phyloP scores from a whole-genome alignment of 2,113 vertebrate genomes.

The Sisor rabdophorus region DNA sequence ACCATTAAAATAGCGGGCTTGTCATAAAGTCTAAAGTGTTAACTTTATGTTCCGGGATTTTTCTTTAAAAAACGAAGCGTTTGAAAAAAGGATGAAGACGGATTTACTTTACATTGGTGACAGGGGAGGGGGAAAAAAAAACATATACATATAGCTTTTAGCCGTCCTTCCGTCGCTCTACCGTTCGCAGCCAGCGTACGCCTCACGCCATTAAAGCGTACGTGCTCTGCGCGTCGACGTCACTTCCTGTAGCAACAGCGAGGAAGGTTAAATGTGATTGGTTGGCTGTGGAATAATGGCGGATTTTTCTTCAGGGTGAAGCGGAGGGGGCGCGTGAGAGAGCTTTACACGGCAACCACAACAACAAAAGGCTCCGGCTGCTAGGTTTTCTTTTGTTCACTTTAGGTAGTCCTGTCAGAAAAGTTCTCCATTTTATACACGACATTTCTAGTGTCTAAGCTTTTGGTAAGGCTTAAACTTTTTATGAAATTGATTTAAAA shows the following conservation, averaged over 20 bases:
- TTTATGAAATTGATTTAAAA: background rate
- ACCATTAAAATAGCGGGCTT: conserved; percentile 68
- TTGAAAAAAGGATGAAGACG: conserved; percentile 76
- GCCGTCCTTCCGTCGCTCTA: conserved; percentile 31
- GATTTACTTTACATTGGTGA: conserved; percentile 65
- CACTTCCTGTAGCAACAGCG: conserved; percentile 74
- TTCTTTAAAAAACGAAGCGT: background rate
- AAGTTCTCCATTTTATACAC: background rate
- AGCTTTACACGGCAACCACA: conserved; percentile 29
- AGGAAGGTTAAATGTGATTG: background rate
- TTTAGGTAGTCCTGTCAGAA: background rate
- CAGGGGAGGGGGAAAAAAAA: too few species aligned
- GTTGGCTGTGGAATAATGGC: conserved; percentile 25
- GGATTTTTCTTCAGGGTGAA: background rate
- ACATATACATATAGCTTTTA: background rate
- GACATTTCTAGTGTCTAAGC: background rate
- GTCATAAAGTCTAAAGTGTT: conserved; percentile 44
- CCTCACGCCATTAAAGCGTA: background rate
- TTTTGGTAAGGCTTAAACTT: background rate
- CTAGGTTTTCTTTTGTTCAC: conserved; percentile 32
- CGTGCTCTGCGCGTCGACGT: conserved; percentile 68
- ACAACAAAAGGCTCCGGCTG: conserved; percentile 35
- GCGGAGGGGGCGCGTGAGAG: conserved; percentile 23
- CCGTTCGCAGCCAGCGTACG: background rate
- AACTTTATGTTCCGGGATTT: conserved; percentile 65